phyloP scores from a whole-genome alignment of 2,113 vertebrate genomes.

The Casuarius casuarius region DNA sequence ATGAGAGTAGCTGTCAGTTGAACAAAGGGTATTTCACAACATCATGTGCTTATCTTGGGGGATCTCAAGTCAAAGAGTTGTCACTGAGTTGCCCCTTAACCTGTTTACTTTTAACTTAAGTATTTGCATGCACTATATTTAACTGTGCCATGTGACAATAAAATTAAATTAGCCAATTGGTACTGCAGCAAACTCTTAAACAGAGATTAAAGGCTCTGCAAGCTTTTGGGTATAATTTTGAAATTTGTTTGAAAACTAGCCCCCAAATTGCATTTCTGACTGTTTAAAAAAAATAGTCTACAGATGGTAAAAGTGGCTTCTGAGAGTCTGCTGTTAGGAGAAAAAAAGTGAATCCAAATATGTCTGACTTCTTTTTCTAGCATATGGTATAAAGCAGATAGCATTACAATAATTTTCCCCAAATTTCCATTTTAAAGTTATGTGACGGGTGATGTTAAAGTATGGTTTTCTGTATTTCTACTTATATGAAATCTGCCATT shows the following conservation, averaged over 20 bases:
- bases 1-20: not conserved
- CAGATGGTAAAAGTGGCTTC: not conserved
- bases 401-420: not conserved
- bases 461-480: not conserved
- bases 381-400: not conserved
- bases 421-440: not conserved
- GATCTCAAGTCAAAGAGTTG: not conserved
- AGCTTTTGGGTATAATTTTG: not conserved
- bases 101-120: not conserved
- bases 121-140: not conserved
- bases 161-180: not conserved
- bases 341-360: not conserved
- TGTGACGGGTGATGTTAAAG: not conserved
- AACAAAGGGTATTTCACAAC: not conserved
- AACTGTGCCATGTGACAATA: too few species aligned
- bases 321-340: not conserved
- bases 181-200: not conserved
- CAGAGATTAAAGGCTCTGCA: not conserved
- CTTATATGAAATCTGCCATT: not conserved
- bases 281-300: not conserved
- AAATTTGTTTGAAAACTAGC: not conserved
- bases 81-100: not conserved
- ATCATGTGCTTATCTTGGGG: not conserved
- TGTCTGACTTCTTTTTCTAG: constrained; percentile 26
- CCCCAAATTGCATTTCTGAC: not conserved